phyloP scores from a whole-genome alignment of 2,113 vertebrate genomes.

The Crocuta crocuta region DNA sequence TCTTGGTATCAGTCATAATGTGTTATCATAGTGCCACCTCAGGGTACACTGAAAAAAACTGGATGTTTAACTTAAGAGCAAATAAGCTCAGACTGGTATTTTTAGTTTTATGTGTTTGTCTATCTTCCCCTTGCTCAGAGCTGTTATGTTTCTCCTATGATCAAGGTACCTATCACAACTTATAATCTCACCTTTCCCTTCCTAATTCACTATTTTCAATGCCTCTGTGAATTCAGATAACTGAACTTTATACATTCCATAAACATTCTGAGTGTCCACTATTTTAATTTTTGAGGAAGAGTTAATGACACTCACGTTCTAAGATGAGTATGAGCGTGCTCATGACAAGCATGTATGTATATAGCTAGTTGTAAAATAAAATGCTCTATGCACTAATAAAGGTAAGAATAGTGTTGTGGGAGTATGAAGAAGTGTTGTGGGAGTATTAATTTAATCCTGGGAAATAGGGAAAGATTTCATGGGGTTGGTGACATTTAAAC shows the following conservation, averaged over 20 bases:
- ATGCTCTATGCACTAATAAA: not conserved
- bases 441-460: not conserved
- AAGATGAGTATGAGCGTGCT: not conserved
- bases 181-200: not conserved
- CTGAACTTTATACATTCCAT: not conserved
- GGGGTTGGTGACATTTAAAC: not conserved
- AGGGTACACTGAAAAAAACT: not conserved
- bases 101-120: not conserved
- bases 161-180: not conserved
- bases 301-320: not conserved
- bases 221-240: slow-evolving; percentile 19
- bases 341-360: not conserved
- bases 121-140: not conserved
- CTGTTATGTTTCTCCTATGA: not conserved
- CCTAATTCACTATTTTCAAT: not conserved
- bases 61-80: not conserved
- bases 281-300: not conserved
- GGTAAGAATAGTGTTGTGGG: not conserved
- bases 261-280: not conserved
- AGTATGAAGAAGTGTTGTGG: not conserved
- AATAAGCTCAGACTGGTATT: not conserved
- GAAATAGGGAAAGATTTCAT: not conserved
- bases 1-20: not conserved
- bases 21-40: not conserved
- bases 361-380: not conserved